Conservation (phyloP, 2,888 invertebrate species). For the Oxytorus armatus region DNA sequence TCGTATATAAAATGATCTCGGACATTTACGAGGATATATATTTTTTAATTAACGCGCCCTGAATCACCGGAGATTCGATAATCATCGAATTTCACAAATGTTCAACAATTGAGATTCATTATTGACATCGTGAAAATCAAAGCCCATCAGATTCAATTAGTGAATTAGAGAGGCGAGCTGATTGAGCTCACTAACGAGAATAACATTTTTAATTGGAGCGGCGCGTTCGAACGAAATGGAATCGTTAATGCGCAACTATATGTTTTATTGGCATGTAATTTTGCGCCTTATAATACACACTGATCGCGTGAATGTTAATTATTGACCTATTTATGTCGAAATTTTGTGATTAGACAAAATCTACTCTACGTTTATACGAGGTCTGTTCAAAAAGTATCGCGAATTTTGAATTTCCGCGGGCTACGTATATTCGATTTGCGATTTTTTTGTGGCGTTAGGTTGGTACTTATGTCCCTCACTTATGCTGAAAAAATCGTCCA, state of each 20-base stretch:
- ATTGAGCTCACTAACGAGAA: slow-evolving; percentile 46
- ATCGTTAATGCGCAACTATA: slow-evolving; percentile 12
- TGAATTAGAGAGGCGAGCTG: slow-evolving; percentile 43
- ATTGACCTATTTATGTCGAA: not conserved
- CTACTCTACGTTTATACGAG: no score
- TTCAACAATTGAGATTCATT: slow-evolving; percentile 34
- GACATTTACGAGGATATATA: not conserved
- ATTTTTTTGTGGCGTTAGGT: no score
- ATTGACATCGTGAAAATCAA: slow-evolving; percentile 42
- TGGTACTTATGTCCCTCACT: no score
- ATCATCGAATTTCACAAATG: slow-evolving; percentile 43
- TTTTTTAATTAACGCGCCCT: not conserved
- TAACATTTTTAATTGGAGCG: slow-evolving; percentile 58
- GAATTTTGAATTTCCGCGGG: no score
- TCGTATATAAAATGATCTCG: no score
- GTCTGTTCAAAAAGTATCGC: no score
- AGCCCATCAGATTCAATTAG: slow-evolving; percentile 52
- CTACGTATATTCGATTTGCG: no score
- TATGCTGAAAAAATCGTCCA: no score
- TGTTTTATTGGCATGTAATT: slow-evolving; percentile 43
- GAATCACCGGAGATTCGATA: not conserved
- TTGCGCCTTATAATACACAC: not conserved
- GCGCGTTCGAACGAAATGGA: slow-evolving; percentile 17
- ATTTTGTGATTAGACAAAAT: no score
- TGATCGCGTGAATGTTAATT: not conserved